Evolutionary conservation across 2,113 vertebrate genomes (phyloP).

Genomic region (Parus major): DNA sequence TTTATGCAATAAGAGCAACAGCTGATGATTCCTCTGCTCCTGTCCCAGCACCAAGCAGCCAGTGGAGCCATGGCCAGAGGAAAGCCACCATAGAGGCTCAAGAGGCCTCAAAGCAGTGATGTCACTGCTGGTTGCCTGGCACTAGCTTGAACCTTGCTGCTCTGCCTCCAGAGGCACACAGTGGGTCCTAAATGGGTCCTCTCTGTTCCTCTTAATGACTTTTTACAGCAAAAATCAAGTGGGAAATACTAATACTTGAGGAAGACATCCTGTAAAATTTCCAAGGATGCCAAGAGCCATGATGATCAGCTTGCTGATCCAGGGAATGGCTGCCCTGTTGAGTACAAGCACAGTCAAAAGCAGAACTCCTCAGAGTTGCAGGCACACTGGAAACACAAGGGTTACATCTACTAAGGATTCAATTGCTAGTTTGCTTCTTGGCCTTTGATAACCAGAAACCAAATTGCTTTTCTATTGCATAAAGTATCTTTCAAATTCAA

Average conservation of each 20-base stretch:
- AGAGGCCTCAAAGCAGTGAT: neutral
- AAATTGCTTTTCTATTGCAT: conserved; percentile 83
- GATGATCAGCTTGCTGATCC: neutral
- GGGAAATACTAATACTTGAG: neutral
- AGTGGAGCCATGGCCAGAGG: neutral
- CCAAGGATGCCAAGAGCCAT: neutral
- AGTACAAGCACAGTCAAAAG: fast-evolving
- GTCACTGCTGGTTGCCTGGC: neutral
- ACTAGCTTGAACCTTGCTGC: neutral
- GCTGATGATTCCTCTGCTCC: neutral
- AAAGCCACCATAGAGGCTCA: neutral
- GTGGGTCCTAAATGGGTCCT: neutral
- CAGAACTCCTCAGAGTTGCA: neutral
- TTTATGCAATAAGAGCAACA: neutral
- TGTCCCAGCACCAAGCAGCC: neutral
- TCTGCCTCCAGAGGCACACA: neutral
- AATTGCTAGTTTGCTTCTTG: conserved; percentile 70
- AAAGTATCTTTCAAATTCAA: conserved; percentile 83
- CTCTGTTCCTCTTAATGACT: neutral
- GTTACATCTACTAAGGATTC: conserved; percentile 73
- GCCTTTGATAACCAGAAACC: conserved; percentile 77
- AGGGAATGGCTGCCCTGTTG: fast-evolving
- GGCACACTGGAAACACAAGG: neutral
- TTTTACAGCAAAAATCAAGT: neutral
- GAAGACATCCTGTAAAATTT: neutral